A percentile compares a stretch with the other conserved stretches of the same genome.
phyloP scores from a whole-genome alignment of 2,113 vertebrate genomes.

The Canis aureus region DNA sequence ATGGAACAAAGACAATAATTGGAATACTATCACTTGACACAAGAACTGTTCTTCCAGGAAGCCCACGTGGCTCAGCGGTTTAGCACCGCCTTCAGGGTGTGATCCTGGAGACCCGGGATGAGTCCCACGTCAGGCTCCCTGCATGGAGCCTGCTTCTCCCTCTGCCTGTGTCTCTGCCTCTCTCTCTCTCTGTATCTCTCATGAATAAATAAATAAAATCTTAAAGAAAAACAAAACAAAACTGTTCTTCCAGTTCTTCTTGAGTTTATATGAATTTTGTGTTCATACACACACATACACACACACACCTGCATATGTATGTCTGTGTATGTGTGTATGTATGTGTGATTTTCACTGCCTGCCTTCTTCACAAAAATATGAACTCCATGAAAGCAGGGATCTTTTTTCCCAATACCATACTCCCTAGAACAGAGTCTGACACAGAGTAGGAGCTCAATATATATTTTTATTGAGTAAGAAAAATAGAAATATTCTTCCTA shows the following conservation, averaged over 20 bases:
- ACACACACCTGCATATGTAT: accelerated
- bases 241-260: background rate
- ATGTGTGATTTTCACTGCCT: background rate
- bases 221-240: too few relatives aligned
- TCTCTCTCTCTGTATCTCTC: too few relatives aligned
- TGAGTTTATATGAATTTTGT: background rate
- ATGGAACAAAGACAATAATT: background rate
- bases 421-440: background rate
- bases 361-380: background rate
- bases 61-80: too few relatives aligned
- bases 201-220: too few relatives aligned
- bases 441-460: background rate
- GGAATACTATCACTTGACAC: background rate
- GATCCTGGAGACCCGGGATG: too few relatives aligned
- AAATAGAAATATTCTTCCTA: background rate
- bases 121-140: too few relatives aligned
- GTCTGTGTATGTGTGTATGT: background rate
- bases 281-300: background rate
- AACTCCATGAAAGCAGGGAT: background rate
- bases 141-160: too few relatives aligned
- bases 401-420: background rate
- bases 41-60: background rate
- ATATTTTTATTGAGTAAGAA: background rate
- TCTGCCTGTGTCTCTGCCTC: too few relatives aligned
- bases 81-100: too few relatives aligned